phyloP scores from a whole-genome alignment of 2,113 vertebrate species.

The Oreochromis aureus region DNA sequence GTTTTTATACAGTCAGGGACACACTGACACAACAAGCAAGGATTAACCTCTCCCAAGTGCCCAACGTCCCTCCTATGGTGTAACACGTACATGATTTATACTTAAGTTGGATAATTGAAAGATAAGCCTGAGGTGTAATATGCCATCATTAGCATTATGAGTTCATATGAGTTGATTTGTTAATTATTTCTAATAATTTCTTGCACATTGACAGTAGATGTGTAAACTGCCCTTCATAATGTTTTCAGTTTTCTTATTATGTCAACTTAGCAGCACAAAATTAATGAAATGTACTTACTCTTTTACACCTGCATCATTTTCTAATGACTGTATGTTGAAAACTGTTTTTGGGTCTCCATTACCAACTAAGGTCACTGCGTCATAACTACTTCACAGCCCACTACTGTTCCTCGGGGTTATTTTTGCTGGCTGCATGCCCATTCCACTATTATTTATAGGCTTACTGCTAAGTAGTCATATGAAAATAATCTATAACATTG shows the following conservation, averaged over 20 bases:
- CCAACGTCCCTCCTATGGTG: neutral
- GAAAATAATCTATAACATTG: neutral
- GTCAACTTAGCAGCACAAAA: neutral
- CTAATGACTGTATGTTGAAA: neutral
- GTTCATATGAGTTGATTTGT: neutral
- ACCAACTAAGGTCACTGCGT: neutral
- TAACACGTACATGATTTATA: neutral
- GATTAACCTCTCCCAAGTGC: conserved; percentile 6
- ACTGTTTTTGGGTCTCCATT: neutral
- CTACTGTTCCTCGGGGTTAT: neutral
- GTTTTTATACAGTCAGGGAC: neutral
- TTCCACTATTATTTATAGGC: neutral
- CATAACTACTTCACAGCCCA: neutral
- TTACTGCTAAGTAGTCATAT: neutral
- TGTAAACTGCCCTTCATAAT: neutral
- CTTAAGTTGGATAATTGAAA: neutral
- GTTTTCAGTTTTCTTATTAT: neutral
- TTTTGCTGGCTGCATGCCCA: neutral
- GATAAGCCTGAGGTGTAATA: neutral
- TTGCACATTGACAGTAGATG: neutral
- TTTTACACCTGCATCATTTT: neutral
- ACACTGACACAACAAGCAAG: neutral
- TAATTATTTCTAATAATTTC: neutral
- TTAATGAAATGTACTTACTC: neutral
- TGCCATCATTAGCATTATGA: neutral